These are phyloP conservation scores for Apotomis turbidana DNA, from an alignment of 2,888 invertebrate species.

Conservation along the genomic window DNA sequence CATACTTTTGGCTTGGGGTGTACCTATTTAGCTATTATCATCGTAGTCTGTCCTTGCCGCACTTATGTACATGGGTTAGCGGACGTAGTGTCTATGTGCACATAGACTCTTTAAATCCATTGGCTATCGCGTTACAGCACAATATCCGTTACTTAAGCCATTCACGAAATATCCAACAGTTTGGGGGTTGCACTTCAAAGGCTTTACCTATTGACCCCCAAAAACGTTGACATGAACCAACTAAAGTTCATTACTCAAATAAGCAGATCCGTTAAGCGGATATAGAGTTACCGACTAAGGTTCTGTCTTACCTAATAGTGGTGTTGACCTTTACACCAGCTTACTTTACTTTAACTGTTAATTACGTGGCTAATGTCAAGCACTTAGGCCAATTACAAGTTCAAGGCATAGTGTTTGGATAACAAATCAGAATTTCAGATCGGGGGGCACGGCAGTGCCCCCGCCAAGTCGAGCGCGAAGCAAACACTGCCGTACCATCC, in stretches of 20 bases:
- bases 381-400: conserved; percentile 4
- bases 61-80: conserved; percentile 6
- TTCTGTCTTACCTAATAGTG: conserved; percentile 6
- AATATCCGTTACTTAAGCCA: conserved; percentile 74
- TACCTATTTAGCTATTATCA: not conserved
- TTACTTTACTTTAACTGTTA: not conserved
- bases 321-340: conserved; percentile 24
- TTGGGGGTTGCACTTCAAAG: conserved; percentile 78
- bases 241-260: conserved; percentile 78
- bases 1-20: no score
- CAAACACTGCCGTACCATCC: no score
- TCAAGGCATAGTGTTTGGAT: not conserved
- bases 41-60: not conserved
- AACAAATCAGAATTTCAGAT: not conserved
- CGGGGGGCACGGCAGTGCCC: no score
- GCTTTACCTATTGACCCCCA: conserved; percentile 78
- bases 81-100: conserved; percentile 53
- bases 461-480: no score
- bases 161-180: conserved; percentile 73
- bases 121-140: conserved; percentile 70
- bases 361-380: not conserved
- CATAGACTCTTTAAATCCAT: conserved; percentile 65
- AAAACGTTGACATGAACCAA: conserved; percentile 71
- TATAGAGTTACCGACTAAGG: conserved; percentile 61
- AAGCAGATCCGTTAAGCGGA: conserved; percentile 74